Base-by-base conservation (phyloP, 2,797 vertebrate species). In the Danio tinwini region DNA sequence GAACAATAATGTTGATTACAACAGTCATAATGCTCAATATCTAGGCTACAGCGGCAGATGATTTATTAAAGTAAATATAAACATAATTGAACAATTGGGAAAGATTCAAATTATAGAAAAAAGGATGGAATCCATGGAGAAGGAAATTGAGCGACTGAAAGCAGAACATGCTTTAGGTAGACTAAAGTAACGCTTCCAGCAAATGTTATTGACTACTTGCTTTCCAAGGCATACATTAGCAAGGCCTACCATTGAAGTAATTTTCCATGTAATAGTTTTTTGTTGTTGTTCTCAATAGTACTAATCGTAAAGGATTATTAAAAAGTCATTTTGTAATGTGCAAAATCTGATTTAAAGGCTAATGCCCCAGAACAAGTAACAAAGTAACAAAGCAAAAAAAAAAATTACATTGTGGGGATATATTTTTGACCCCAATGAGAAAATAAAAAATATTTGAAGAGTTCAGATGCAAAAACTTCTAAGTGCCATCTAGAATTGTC, bases 51-150 rank as follows among this genome's bases (percentile, higher is more conserved):
- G 10, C 14, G 29, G 62, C 69, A 61, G 47, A 77, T 50, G 68
- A 83, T 72, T 17, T 74, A 11, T 37, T 83, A 37, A 2, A 6
- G 74, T 78, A n/a, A 74, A n/a, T 6, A 50, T 84, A 42, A 37
- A 78, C 63, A 74, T 81, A 6, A 6, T 81, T 12, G 17, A 11
- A 19, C 68, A 76, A 49, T 49, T 81, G 29, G 9, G 1, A 12
- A 78, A 78, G 53, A 50, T 77, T 5, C 67, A 53, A 37, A 37
- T 17, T 6, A 40, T 81, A 3, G 68, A 61, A 58, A 7, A 17
- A 29, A 59, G 6, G 8, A 29, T 83, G 21, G n/a, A 58, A 17
- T 11, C 7, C 4, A 63, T 77, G 68, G 69, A 78, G 12, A 61
- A 42, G 8, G 56, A 77, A 47, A 47, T 81, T 12, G 44, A 65